phyloP scores from a whole-genome alignment of 2,113 vertebrate genomes.

The Crotalus viridis region DNA sequence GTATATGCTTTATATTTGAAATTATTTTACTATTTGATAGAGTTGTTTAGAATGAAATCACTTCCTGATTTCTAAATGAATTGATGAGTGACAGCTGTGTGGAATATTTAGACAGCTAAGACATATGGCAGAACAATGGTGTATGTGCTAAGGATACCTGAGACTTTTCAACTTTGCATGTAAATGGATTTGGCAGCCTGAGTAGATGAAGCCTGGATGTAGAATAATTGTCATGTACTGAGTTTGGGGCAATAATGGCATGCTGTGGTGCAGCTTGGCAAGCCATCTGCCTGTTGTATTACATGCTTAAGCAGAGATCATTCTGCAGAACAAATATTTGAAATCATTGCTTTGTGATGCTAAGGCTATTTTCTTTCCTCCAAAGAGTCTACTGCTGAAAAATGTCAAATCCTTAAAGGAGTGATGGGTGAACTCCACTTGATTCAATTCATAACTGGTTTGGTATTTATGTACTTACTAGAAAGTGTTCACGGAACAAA shows the following conservation, averaged over 20 bases:
- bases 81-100: constrained; percentile 22
- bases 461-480: background rate
- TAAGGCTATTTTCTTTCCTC: background rate
- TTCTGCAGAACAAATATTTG: background rate
- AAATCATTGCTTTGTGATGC: rapidly evolving
- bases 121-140: background rate
- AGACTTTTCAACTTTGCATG: constrained; percentile 7
- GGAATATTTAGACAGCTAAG: constrained; percentile 15
- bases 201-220: background rate
- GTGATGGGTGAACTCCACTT: background rate
- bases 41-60: constrained; percentile 36
- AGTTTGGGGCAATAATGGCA: constrained; percentile 16
- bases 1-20: constrained; percentile 13
- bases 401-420: background rate
- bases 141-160: background rate
- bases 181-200: rapidly evolving
- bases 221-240: background rate
- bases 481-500: background rate
- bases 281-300: constrained; percentile 12
- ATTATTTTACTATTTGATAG: background rate
- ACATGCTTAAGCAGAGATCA: rapidly evolving
- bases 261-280: constrained; percentile 15
- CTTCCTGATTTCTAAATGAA: background rate
- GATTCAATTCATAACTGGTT: background rate
- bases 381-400: background rate